These are phyloP conservation scores for Cyanistes caeruleus DNA, from an alignment of 2,113 vertebrate species.

Conservation along the genomic window DNA sequence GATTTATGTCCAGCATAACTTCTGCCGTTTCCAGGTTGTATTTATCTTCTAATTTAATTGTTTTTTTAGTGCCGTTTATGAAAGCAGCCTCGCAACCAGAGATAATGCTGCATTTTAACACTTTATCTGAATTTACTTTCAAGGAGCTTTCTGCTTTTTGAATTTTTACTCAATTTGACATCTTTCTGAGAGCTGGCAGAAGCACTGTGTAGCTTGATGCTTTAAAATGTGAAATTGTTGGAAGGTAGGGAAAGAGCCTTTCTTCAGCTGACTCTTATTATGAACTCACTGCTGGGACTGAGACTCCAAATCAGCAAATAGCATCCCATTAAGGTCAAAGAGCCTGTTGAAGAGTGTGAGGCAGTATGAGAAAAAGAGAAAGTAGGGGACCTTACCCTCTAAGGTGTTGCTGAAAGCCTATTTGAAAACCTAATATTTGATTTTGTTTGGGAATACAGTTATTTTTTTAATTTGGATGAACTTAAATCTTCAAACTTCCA, in stretches of 20 bases:
- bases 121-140: conserved; percentile 23
- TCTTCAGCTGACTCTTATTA: conserved; percentile 46
- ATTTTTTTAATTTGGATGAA: not conserved
- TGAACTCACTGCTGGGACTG: conserved; percentile 17
- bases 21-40: conserved; percentile 63
- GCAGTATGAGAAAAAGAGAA: not conserved
- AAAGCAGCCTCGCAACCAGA: conserved; percentile 15
- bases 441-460: not conserved
- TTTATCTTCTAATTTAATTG: conserved; percentile 59
- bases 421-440: conserved; percentile 29
- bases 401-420: not conserved
- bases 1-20: conserved; percentile 54
- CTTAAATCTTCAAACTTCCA: not conserved
- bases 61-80: not conserved
- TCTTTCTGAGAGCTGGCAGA: conserved; percentile 33
- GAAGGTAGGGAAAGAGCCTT: conserved; percentile 12
- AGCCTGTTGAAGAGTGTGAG: not conserved
- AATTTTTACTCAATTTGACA: conserved; percentile 42
- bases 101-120: conserved; percentile 26
- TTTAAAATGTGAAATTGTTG: not conserved
- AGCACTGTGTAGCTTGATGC: not conserved
- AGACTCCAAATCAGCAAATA: conserved; percentile 22
- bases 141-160: conserved; percentile 17
- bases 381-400: not conserved
- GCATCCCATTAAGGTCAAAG: conserved; percentile 29